These are phyloP conservation scores for Nomada ferruginata DNA, from an alignment of 2,888 invertebrate genomes.

Conservation along the genomic window DNA sequence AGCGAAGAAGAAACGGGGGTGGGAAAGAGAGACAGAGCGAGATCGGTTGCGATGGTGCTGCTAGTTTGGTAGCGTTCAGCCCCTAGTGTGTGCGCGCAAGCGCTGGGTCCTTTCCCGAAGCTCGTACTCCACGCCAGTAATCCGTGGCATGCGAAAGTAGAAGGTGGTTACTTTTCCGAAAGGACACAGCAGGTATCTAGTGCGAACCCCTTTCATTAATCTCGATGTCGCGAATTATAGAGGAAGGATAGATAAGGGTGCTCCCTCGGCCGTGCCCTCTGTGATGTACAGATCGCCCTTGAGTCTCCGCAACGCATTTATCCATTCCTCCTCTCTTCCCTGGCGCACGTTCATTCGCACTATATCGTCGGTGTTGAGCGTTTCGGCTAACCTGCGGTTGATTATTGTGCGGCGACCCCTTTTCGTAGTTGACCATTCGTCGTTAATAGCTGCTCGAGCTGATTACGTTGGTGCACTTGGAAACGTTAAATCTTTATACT, in stretches of 20 bases:
- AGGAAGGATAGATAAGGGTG: not conserved
- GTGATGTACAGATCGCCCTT: too few species aligned
- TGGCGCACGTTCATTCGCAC: too few species aligned
- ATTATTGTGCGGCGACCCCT: too few species aligned
- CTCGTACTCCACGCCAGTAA: conserved; percentile 78
- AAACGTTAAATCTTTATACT: too few species aligned
- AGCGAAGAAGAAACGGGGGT: not conserved
- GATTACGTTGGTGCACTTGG: too few species aligned
- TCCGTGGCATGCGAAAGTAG: conserved; percentile 80
- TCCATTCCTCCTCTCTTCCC: too few species aligned
- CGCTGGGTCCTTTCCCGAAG: conserved; percentile 64
- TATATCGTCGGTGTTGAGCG: too few species aligned
- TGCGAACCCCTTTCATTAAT: conserved; percentile 6
- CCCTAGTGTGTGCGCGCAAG: conserved; percentile 64
- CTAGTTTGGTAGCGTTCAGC: conserved; percentile 33
- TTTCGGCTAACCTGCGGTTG: too few species aligned
- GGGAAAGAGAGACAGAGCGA: not conserved
- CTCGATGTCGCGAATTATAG: not conserved
- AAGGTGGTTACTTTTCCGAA: conserved; percentile 67
- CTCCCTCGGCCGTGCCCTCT: not conserved
- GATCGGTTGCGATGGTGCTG: conserved; percentile 50
- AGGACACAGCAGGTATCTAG: conserved; percentile 45
- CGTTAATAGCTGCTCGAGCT: too few species aligned
- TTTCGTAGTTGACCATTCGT: too few species aligned
- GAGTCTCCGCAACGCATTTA: too few species aligned